phyloP scores from a whole-genome alignment of 2,113 vertebrate genomes.

The Talpa occidentalis region DNA sequence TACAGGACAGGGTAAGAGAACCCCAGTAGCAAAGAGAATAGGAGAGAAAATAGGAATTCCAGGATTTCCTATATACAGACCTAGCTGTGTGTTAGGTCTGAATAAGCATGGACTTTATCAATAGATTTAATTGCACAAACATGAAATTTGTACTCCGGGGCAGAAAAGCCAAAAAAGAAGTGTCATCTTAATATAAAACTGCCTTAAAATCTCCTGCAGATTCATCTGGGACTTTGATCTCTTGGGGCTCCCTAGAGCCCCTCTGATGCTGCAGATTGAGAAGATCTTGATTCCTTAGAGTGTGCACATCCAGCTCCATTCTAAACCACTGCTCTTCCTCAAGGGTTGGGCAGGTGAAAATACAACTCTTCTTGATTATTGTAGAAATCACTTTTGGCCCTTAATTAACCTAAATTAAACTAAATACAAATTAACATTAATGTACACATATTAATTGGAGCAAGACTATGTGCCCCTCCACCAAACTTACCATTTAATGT shows the following conservation, averaged over 20 bases:
- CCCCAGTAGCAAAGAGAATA: background rate
- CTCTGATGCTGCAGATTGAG: background rate
- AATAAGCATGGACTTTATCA: constrained; percentile 2
- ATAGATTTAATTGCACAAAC: background rate
- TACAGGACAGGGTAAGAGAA: background rate
- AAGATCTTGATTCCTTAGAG: background rate
- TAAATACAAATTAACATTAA: background rate
- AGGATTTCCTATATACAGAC: background rate
- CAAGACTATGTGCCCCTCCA: background rate
- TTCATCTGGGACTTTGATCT: background rate
- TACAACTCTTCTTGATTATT: background rate
- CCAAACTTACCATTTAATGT: background rate
- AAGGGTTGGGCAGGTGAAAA: background rate
- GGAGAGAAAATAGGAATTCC: constrained; percentile 28
- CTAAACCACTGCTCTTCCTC: background rate
- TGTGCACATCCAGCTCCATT: background rate
- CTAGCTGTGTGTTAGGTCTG: background rate
- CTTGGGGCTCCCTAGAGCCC: background rate
- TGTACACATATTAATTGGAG: background rate
- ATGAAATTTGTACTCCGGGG: background rate
- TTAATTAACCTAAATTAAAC: constrained; percentile 9
- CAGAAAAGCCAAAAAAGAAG: background rate
- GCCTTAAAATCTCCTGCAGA: background rate
- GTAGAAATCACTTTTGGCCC: background rate
- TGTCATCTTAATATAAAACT: background rate